A percentile compares a stretch with the other conserved stretches of the same genome.
phyloP scores from a whole-genome alignment of 2,797 vertebrate genomes.

The Thamnophis elegans region DNA sequence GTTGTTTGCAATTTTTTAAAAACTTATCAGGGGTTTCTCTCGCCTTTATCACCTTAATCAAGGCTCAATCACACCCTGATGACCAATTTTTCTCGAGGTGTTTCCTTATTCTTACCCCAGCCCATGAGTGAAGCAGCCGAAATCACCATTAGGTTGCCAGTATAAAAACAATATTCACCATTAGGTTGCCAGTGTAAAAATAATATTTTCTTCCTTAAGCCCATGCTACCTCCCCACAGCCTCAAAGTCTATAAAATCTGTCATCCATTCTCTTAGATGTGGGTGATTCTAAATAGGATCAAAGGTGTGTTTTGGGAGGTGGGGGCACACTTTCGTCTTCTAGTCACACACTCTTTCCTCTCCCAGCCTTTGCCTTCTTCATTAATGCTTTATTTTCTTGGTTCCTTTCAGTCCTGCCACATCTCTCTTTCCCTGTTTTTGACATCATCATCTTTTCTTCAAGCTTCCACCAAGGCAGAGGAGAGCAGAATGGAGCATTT shows the following conservation, averaged over 20 bases:
- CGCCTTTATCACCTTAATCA: background rate
- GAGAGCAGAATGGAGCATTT: background rate
- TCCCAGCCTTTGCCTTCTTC: background rate
- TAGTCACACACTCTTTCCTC: background rate
- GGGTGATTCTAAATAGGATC: background rate
- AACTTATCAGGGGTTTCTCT: background rate
- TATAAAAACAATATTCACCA: background rate
- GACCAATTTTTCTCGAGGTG: background rate
- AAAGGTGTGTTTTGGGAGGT: background rate
- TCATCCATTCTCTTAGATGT: background rate
- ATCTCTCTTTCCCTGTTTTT: background rate
- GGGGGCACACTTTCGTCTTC: background rate
- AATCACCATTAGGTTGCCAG: background rate
- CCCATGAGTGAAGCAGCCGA: background rate
- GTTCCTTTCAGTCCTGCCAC: background rate
- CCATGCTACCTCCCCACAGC: background rate
- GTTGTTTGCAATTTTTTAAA: background rate
- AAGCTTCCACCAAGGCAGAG: background rate
- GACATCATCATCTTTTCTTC: background rate
- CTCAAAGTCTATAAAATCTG: background rate
- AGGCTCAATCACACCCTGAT: background rate
- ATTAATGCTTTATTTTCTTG: background rate
- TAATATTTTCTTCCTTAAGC: background rate
- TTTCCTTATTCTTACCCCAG: background rate
- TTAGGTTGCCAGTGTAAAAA: background rate